A percentile compares a stretch with the other conserved stretches of the same genome.
Evolutionary conservation across 2,797 vertebrate species (phyloP).

Genomic region (Benthosema pterotum): DNA sequence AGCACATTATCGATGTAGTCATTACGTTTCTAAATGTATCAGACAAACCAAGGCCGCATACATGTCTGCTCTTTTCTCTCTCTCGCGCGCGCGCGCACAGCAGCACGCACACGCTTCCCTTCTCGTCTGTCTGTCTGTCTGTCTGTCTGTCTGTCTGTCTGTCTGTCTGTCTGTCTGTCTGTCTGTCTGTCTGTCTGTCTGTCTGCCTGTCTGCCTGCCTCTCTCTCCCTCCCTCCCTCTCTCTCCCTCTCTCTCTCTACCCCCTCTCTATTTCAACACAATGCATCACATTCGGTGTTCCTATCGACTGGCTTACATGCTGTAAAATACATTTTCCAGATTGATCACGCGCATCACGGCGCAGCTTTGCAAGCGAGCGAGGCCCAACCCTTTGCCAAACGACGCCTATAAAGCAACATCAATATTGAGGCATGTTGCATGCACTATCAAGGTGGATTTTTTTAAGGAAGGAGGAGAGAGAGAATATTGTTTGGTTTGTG

Average conservation of each 20-base stretch:
- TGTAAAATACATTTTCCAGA: conserved; percentile 77
- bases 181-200: not conserved
- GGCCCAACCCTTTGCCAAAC: conserved; percentile 72
- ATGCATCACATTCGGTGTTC: conserved; percentile 81
- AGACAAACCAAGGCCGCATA: conserved; percentile 58
- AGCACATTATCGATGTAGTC: conserved; percentile 69
- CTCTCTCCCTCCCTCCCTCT: not conserved
- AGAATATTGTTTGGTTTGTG: conserved; percentile 63
- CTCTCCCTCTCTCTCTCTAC: conserved; percentile 3
- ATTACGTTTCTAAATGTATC: conserved; percentile 69
- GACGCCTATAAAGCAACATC: conserved; percentile 66
- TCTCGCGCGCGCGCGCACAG: conserved; percentile 9
- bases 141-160: too few relatives aligned
- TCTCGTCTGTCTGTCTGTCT: conserved; percentile 38
- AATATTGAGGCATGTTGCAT: conserved; percentile 60
- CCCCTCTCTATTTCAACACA: conserved; percentile 71
- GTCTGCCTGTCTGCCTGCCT: not conserved
- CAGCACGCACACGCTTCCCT: conserved; percentile 35
- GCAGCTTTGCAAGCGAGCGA: conserved; percentile 58
- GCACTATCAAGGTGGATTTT: conserved; percentile 60
- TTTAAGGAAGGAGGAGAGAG: conserved; percentile 50
- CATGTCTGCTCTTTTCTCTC: conserved; percentile 32
- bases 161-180: not conserved
- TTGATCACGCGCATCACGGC: conserved; percentile 83
- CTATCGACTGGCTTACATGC: conserved; percentile 72